Conservation (phyloP, 2,888 invertebrate species). For the Macrophya alboannulata region DNA sequence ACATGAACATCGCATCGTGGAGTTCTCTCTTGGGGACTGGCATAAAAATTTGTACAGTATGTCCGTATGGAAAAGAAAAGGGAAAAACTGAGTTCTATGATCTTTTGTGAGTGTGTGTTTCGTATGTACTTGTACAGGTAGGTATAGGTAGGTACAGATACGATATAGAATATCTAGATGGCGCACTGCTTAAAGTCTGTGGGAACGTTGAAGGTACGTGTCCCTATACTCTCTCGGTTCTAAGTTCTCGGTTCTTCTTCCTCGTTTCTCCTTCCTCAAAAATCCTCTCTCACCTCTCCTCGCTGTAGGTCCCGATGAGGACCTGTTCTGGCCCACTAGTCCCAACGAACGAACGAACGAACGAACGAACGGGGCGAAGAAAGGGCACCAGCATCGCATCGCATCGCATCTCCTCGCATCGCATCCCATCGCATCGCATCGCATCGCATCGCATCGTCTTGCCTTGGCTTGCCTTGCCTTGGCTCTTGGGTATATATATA, state of each 20-base stretch:
- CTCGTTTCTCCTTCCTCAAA: conserved; percentile 55
- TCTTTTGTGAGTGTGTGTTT: not conserved
- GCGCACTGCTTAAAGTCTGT: conserved; percentile 26
- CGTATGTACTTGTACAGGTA: not conserved
- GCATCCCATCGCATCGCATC: not conserved
- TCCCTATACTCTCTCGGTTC: not conserved
- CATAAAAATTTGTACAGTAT: too few species aligned
- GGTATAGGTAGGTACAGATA: not conserved
- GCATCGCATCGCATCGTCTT: not conserved
- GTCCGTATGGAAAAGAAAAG: not conserved
- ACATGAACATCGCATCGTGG: too few species aligned
- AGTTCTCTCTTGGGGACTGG: too few species aligned
- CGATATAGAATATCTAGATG: conserved; percentile 12
- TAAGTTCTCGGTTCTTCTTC: conserved; percentile 2
- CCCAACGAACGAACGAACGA: conserved; percentile 57
- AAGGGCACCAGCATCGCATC: conserved; percentile 65
- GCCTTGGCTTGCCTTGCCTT: not conserved
- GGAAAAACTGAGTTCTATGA: not conserved
- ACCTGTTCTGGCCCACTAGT: conserved; percentile 67
- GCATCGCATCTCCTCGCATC: conserved; percentile 18
- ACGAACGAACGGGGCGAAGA: conserved; percentile 68
- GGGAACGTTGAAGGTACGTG: conserved; percentile 15
- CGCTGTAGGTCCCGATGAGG: conserved; percentile 70
- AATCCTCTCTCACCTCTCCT: conserved; percentile 62
- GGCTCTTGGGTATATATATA: conserved; percentile 18